A percentile compares a stretch with the other conserved stretches of the same genome.
Evolutionary conservation across 2,797 vertebrate genomes (phyloP).

Genomic region (Lateolabrax maculatus): DNA sequence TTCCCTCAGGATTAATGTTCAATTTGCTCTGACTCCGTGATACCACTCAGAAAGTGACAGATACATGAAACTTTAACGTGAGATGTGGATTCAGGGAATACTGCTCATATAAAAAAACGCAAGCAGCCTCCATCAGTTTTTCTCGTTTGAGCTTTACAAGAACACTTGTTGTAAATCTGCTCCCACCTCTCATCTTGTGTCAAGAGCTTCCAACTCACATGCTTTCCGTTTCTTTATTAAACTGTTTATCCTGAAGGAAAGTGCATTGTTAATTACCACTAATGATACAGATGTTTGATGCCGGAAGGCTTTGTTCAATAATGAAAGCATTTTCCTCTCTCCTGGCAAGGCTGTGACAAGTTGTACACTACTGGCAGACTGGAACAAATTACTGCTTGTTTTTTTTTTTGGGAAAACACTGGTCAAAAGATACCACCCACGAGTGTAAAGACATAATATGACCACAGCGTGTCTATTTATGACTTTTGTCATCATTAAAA

Average conservation of each 20-base stretch:
- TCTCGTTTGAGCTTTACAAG: constrained; percentile 35
- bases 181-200: constrained; percentile 54
- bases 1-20: constrained; percentile 66
- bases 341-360: constrained; percentile 59
- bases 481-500: constrained; percentile 7
- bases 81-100: constrained; percentile 40
- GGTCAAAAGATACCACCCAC: constrained; percentile 36
- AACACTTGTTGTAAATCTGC: constrained; percentile 62
- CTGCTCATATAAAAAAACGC: constrained; percentile 13
- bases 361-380: constrained; percentile 48
- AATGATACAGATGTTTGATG: constrained; percentile 54
- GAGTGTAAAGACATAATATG: constrained; percentile 18
- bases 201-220: constrained; percentile 51
- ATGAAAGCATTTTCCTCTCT: constrained; percentile 70
- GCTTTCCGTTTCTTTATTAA: constrained; percentile 64
- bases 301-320: constrained; percentile 74
- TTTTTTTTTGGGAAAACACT: constrained; percentile 32
- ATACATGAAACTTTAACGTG: constrained; percentile 70
- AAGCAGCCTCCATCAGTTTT: constrained; percentile 24
- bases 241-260: constrained; percentile 74
- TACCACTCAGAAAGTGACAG: constrained; percentile 62
- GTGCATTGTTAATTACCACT: constrained; percentile 79
- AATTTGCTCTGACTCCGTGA: constrained; percentile 59
- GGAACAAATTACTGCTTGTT: constrained; percentile 60
- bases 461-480: not conserved